phyloP scores from a whole-genome alignment of 1,140 invertebrate genomes.

The Solenopsis invicta region DNA sequence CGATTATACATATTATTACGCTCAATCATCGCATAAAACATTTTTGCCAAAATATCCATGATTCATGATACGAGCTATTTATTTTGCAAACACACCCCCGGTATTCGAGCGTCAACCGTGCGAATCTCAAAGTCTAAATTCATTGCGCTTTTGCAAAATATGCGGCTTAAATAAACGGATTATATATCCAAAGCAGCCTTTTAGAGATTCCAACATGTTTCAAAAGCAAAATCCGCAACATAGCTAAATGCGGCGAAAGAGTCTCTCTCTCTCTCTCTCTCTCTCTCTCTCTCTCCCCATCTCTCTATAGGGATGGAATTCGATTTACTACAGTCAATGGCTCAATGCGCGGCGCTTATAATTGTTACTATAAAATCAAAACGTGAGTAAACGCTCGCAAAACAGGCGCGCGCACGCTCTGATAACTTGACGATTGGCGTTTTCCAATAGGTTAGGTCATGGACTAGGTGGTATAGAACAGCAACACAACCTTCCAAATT shows the following conservation, averaged over 20 bases:
- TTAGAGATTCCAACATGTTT: conserved; percentile 40
- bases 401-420: conserved; percentile 65
- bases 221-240: conserved; percentile 50
- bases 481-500: conserved; percentile 47
- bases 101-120: conserved; percentile 3
- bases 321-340: conserved; percentile 54
- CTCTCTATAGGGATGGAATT: conserved; percentile 34
- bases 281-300: not conserved
- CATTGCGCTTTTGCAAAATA: conserved; percentile 52
- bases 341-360: conserved; percentile 30
- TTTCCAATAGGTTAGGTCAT: conserved; percentile 67
- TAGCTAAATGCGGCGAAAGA: conserved; percentile 45
- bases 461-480: conserved; percentile 14
- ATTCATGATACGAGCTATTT: conserved; percentile 19
- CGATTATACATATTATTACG: not conserved
- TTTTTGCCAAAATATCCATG: conserved; percentile 24
- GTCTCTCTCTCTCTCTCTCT: not conserved
- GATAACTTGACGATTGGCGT: conserved; percentile 62
- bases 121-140: conserved; percentile 57
- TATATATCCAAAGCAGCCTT: conserved; percentile 35
- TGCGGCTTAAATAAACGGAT: conserved; percentile 53
- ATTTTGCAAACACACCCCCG: not conserved
- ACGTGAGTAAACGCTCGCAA: conserved; percentile 59
- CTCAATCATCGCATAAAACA: not conserved
- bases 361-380: conserved; percentile 64